These are phyloP conservation scores for Drosophila mulleri DNA, from an alignment of 2,888 invertebrate species.

Conservation along the genomic window DNA sequence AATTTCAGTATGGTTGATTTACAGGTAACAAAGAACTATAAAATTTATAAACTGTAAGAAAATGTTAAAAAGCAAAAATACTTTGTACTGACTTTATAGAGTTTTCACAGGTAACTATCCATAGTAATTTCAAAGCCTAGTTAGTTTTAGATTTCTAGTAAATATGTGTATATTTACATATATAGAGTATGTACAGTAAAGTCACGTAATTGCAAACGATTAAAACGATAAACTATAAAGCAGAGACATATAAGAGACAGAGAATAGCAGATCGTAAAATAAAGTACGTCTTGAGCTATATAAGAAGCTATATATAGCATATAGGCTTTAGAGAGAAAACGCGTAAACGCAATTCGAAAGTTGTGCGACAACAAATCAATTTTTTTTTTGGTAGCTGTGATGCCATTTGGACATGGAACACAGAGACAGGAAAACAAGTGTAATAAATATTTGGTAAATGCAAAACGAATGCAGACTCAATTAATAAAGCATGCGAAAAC, in stretches of 20 bases:
- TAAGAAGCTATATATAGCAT: slow-evolving; percentile 3
- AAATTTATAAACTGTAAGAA: not conserved
- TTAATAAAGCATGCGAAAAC: slow-evolving; percentile 71
- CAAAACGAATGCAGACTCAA: slow-evolving; percentile 47
- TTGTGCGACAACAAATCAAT: slow-evolving; percentile 59
- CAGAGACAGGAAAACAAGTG: slow-evolving; percentile 39
- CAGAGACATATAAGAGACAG: not conserved
- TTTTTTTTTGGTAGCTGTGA: slow-evolving; percentile 15
- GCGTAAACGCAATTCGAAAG: slow-evolving; percentile 61
- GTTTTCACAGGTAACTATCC: too few species aligned
- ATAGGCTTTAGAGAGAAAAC: slow-evolving; percentile 26
- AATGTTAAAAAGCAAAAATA: not conserved
- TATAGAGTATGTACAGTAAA: too few species aligned
- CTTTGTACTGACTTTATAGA: not conserved
- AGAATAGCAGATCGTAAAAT: slow-evolving; percentile 35
- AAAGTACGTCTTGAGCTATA: slow-evolving; percentile 24
- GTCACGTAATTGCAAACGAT: slow-evolving; percentile 1
- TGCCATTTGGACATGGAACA: slow-evolving; percentile 15
- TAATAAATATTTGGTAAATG: slow-evolving; percentile 38
- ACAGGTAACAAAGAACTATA: slow-evolving; percentile 1
- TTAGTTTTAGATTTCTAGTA: not conserved
- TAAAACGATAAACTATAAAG: slow-evolving; percentile 19
- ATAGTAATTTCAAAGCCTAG: not conserved
- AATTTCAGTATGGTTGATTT: slow-evolving; percentile 3
- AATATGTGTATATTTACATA: too few species aligned